Evolutionary conservation across 2,797 vertebrate genomes (phyloP).

Genomic region (Malacoraja senta): DNA sequence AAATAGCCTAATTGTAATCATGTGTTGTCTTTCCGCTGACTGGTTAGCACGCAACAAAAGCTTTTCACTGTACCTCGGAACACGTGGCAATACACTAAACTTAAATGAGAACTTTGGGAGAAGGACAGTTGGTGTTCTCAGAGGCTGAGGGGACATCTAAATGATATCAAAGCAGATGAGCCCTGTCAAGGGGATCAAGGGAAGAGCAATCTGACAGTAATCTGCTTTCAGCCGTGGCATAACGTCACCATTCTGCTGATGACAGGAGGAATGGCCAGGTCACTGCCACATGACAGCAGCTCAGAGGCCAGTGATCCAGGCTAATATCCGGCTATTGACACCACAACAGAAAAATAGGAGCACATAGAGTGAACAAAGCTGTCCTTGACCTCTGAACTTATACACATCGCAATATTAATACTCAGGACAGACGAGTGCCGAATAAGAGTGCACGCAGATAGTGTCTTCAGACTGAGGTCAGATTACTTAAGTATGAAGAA

Average conservation of each 20-base stretch:
- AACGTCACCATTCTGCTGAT: conserved; percentile 63
- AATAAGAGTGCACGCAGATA: no score
- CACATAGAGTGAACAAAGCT: not conserved
- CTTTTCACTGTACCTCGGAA: no score
- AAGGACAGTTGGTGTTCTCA: conserved; percentile 44
- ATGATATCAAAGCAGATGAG: conserved; percentile 55
- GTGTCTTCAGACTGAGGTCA: not conserved
- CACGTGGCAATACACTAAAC: no score
- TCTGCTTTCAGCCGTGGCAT: conserved; percentile 56
- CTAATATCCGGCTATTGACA: conserved; percentile 31
- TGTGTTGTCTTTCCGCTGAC: no score
- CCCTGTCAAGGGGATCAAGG: conserved; percentile 58
- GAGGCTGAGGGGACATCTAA: conserved; percentile 53
- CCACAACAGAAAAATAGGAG: not conserved
- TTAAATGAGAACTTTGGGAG: not conserved
- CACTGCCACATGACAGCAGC: not conserved
- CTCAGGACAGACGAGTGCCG: no score
- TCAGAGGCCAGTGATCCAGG: conserved; percentile 14
- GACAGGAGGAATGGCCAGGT: conserved; percentile 56
- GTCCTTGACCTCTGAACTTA: conserved; percentile 31
- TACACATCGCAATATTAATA: not conserved
- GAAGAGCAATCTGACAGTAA: conserved; percentile 73
- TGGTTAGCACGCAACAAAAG: no score
- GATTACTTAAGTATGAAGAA: not conserved
- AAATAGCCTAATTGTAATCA: no score